These are phyloP conservation scores for Hemiprocne comata DNA, from an alignment of 2,113 vertebrate genomes.

Conservation along the genomic window DNA sequence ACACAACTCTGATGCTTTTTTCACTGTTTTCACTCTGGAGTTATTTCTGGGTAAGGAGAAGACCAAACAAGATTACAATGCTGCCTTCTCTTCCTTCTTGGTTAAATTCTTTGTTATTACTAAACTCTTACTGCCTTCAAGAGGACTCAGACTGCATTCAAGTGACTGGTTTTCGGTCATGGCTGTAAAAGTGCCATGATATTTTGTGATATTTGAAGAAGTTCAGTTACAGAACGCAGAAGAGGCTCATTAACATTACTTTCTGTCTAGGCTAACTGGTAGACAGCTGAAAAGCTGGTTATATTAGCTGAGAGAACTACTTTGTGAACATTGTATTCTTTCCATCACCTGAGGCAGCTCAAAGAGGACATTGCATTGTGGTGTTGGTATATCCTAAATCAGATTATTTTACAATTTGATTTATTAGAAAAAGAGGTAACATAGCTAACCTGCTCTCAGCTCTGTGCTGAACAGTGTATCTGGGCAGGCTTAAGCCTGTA, in stretches of 20 bases:
- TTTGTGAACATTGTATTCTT: not conserved
- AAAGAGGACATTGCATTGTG: not conserved
- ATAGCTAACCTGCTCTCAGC: conserved; percentile 4
- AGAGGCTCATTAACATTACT: not conserved
- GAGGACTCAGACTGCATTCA: not conserved
- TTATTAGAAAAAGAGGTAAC: not conserved
- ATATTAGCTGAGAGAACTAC: not conserved
- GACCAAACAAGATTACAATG: not conserved
- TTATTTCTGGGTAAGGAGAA: not conserved
- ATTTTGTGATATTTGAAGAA: not conserved
- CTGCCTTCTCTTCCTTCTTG: not conserved
- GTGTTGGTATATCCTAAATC: not conserved
- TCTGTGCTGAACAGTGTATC: not conserved
- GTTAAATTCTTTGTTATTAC: not conserved
- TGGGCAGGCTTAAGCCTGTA: conserved; percentile 3
- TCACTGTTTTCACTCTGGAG: not conserved
- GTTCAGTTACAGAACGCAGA: not conserved
- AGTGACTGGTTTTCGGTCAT: not conserved
- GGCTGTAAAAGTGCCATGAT: not conserved
- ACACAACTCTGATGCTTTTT: not conserved
- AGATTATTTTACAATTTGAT: conserved; percentile 7
- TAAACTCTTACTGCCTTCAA: not conserved
- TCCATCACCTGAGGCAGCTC: not conserved
- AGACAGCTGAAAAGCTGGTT: not conserved
- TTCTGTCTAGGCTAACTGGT: not conserved